Percentiles rank a stretch among this genome's conserved stretches.
Conservation (phyloP, 2,888 invertebrate genomes). For the Zaprionus obscuricornis region DNA sequence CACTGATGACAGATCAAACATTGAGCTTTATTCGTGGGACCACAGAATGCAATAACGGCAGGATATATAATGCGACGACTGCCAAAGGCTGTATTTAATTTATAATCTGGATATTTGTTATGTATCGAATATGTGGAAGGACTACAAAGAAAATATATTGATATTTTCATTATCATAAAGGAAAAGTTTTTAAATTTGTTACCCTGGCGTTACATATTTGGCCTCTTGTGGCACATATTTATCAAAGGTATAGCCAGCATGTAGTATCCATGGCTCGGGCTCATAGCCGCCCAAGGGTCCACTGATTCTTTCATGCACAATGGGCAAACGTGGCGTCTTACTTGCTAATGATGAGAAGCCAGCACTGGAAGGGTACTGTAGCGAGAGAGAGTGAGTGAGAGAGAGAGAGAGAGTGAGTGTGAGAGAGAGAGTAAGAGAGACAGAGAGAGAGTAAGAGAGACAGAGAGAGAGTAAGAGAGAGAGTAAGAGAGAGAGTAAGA, state of each 20-base stretch:
- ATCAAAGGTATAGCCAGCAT: slow-evolving; percentile 69
- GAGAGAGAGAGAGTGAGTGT: too few relatives aligned
- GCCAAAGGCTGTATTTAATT: slow-evolving; percentile 72
- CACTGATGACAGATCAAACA: slow-evolving; percentile 72
- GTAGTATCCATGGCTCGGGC: slow-evolving; percentile 22
- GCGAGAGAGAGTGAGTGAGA: background rate
- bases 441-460: too few relatives aligned
- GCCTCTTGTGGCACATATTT: slow-evolving; percentile 37
- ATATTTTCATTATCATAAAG: background rate
- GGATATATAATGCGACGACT: slow-evolving; percentile 70
- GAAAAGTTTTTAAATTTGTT: background rate
- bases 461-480: too few relatives aligned
- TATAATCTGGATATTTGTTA: slow-evolving; percentile 45
- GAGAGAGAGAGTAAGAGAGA: too few relatives aligned
- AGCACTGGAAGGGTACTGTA: slow-evolving; percentile 73
- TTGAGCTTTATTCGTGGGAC: slow-evolving; percentile 59
- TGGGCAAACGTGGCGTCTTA: slow-evolving; percentile 66
- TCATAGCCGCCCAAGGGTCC: slow-evolving; percentile 79
- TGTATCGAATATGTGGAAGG: slow-evolving; percentile 68
- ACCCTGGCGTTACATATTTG: slow-evolving; percentile 66
- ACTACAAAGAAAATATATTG: slow-evolving; percentile 33
- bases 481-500: too few relatives aligned
- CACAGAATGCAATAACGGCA: slow-evolving; percentile 74
- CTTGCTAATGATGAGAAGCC: slow-evolving; percentile 79
- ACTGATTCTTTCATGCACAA: slow-evolving; percentile 17